Percentiles rank a stretch among this genome's conserved stretches.
Conservation (phyloP, 2,888 invertebrate species). For the Harpalus rubripes region DNA sequence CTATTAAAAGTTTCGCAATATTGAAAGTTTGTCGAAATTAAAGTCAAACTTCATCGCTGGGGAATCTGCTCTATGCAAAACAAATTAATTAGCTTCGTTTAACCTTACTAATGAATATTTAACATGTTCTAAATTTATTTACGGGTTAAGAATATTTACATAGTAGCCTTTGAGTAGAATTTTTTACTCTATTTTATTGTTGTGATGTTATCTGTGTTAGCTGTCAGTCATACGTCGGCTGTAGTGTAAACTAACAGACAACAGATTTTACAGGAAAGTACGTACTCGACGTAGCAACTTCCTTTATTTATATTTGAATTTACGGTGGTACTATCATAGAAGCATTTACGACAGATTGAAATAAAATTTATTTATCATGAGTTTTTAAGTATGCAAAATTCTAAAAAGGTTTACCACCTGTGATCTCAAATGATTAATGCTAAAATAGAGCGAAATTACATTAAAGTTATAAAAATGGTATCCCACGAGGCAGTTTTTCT, state of each 20-base stretch:
- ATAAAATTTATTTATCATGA: no score
- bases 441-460: no score
- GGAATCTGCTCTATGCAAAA: background rate
- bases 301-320: background rate
- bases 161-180: background rate
- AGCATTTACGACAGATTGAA: no score
- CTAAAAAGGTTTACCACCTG: no score
- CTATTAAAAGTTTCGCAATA: conserved; percentile 17
- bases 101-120: conserved; percentile 3
- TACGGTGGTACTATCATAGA: no score
- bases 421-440: no score
- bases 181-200: background rate
- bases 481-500: no score
- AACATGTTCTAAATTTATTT: background rate
- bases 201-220: background rate
- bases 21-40: background rate
- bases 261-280: background rate
- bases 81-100: conserved; percentile 3
- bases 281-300: background rate
- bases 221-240: background rate
- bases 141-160: background rate
- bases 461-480: no score
- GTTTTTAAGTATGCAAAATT: no score
- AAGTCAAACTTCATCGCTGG: background rate
- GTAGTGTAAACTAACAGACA: background rate